Base-by-base conservation (phyloP, 30 jellyfish, hydroid and myxozoan species). In the Mastigias papua region DNA sequence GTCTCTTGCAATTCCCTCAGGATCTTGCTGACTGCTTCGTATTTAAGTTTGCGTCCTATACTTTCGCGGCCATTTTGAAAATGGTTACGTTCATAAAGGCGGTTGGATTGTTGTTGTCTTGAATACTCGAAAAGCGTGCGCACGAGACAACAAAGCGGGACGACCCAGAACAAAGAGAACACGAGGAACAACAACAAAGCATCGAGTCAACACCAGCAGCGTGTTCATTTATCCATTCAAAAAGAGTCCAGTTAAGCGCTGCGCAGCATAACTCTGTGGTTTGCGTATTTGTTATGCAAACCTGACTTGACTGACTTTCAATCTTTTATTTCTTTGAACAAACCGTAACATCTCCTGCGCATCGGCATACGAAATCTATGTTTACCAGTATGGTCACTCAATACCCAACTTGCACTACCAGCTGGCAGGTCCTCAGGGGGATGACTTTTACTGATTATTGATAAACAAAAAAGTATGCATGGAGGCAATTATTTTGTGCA, bases 201-300 rank as follows among this genome's bases (percentile, higher is more conserved):
- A 62, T 54, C 90, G 90, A 79, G 90, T 79, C 90, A 79, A 79
- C 90, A 79, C 90, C 90, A 79, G 90, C 90, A 64, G 90, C 90
- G 90, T 79, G 90, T 73, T 69, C 63, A 69, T 69, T 69, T 69
- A 35, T 27, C 63, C 80, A 69, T 69, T 69, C 61, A 69, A 69
- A 35, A 15, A 31, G 21, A 61, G 4, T 9, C 51, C 8, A 65
- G 7, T 20, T 31, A 33, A 62, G 31, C 74, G 74, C 74, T 63
- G 74, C 74, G 83, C 83, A 33, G 83, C 83, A 72, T 35, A 22
- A 27, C 48, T 1, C 35, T 72, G 83, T 50, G 83, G 83, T 72
- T 72, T 72, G 68, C 29, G 27, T 17, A n/a, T 72, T 33, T 72
- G 54, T 37, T 11, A 37, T 37, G 11, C 54, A 3, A 6, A 3